Evolutionary conservation across 1,140 invertebrate species (phyloP).

Genomic region (Drosophila lacertosa): DNA sequence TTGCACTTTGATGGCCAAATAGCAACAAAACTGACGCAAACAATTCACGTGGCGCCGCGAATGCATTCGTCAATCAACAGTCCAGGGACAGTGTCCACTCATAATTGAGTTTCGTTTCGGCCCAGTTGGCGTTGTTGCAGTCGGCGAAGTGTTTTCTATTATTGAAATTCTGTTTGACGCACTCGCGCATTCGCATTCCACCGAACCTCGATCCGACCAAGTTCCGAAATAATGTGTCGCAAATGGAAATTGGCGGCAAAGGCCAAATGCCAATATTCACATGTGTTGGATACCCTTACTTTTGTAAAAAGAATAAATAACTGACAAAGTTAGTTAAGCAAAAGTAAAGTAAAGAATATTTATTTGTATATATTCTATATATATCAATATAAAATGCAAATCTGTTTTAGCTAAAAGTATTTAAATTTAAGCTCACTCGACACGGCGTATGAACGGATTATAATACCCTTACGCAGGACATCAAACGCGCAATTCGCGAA

Average conservation of each 20-base stretch:
- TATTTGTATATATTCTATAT: too few species aligned
- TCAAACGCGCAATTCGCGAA: neutral
- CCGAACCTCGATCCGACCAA: constrained; percentile 28
- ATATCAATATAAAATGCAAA: too few species aligned
- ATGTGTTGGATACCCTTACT: constrained; percentile 8
- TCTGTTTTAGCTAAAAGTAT: neutral
- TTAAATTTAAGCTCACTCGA: neutral
- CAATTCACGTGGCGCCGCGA: constrained; percentile 55
- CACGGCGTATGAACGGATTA: neutral
- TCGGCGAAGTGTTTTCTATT: constrained; percentile 52
- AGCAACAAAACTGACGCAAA: constrained; percentile 38
- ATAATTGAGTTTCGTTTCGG: constrained; percentile 72
- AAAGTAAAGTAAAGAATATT: too few species aligned
- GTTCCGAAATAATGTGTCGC: constrained; percentile 31
- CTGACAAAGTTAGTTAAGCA: too few species aligned
- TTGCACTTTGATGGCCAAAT: constrained; percentile 57
- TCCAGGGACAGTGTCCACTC: constrained; percentile 41
- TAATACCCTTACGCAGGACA: constrained; percentile 23
- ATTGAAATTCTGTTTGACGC: constrained; percentile 70
- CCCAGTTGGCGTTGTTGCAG: constrained; percentile 19
- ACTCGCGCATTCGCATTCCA: constrained; percentile 24
- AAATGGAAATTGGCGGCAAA: constrained; percentile 1
- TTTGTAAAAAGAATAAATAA: too few species aligned
- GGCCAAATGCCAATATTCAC: neutral
- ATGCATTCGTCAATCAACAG: constrained; percentile 73